Base-by-base conservation (phyloP, 37 sponge, comb jelly and placozoan genomes). In the Chondrilla cf. caribensis region DNA sequence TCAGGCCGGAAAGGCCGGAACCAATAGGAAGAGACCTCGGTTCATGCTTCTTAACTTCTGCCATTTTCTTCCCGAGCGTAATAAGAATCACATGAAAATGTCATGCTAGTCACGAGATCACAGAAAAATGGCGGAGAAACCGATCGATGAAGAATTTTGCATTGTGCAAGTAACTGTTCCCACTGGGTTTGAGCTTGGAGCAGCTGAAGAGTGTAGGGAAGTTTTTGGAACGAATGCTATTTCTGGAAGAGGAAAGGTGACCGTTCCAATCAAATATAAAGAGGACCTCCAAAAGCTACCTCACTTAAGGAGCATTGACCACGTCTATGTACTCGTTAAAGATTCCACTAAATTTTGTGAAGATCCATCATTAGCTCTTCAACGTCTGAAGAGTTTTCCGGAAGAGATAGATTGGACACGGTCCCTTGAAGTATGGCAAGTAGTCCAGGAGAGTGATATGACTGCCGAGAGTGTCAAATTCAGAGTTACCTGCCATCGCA, bases 401-500 rank as follows among this genome's bases (percentile, higher is more conserved):
- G 57, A 3, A 6, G 21, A 26, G 24, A 3, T 85, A 29, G 26
- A 82, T 18, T 87, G 87, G 87, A 58, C 32, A 9, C 33, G 47
- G 2, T 32, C 87, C 29, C 42, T 87, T 38, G 28, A 37, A 36
- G 83, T 66, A 1, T 87, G 87, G 87, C 35, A 26, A 31, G 18
- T 43, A 47, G 58, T 68, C 47, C 21, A 7, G 25, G 62, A 37
- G 32, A 15, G 7, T 22, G 65, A 3, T 0, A 18, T 29, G 42
- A 18, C 35, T 3, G 2, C 22, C 3, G 81, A 7, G 7, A 32
- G 32, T 36, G 65, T 81, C 0, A 78, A 77, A 39, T 93, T 93
- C 77, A 42, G 94, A 39, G 88, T 87, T 44, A 89, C 94, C 0
- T 93, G 94, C 55, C 83, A 84, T 54, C 66, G 94, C 6, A 36